Base-by-base conservation (phyloP, 2,888 invertebrate species). In the Lymantria monacha region DNA sequence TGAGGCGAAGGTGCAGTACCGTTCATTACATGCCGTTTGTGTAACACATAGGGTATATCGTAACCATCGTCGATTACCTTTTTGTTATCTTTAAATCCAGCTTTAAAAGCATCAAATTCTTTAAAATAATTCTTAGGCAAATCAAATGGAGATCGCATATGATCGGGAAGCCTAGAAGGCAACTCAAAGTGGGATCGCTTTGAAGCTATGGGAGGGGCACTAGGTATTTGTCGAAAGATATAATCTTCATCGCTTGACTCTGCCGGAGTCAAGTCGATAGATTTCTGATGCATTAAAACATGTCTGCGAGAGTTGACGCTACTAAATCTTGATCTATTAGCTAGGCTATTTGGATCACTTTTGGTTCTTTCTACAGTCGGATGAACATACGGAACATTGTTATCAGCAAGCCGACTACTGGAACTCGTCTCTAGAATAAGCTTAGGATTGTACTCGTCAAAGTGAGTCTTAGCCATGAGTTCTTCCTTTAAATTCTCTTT, bases 201-300 rank as follows among this genome's bases (percentile, higher is more conserved):
- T 42, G 94, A 94, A 51, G 96, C 95, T 13, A 95, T 92, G 0
- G 93, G 94, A 0, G 94, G 95, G 15, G 95, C 95, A 74, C 95
- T 95, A 0, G 94, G 94, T 66, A 96, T 95, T 85, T 95, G 95
- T 56, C 94, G 94, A 70, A 95, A 95, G 14, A 95, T 93, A 69
- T 95, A 95, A 79, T 96, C 96, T 76, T 96, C 96, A 70, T 96
- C 96, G 55, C 96, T 96, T 0, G 96, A 96, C 81, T 96, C 96
- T 0, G 96, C 96, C 5, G 96, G 96, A 0, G 96, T 96, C 30
- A 96, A 83, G 73, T 96, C 96, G 53, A 96, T 96, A 0, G 96
- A 96, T 74, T 96, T 96, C 70, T 96, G 96, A 81, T 96, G 96
- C 94, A 95, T 96, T 22, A 96, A 79, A 30, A 96, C 93, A 81